Base-by-base conservation (phyloP, 2,797 vertebrate genomes). In the Carduelis carduelis region DNA sequence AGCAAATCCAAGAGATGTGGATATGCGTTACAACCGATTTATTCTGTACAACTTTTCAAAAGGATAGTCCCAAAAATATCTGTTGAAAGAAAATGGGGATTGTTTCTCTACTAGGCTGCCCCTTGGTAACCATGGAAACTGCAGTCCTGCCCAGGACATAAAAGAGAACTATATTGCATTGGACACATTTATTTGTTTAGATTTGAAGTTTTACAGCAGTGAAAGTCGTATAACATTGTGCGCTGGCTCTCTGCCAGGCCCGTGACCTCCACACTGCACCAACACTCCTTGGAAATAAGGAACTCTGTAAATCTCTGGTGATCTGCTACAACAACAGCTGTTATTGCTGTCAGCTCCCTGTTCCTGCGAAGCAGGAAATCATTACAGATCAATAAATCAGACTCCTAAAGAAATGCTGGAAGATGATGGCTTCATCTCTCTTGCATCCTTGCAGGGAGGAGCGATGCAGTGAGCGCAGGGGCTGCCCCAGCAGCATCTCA, bases 121-220 rank as follows among this genome's bases (percentile, higher is more conserved):
- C 70, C 89, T 84, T 50, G 55, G 95, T 95, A 87, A 79, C 94
- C 77, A 89, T 95, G 88, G 94, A 95, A 95, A 95, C 92, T 56
- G 47, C 44, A 69, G 88, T 59, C 60, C 90, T 91, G 39, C 41
- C 59, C 59, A 56, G 74, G 63, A 71, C 74, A 77, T 96, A 77
- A 92, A 92, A 87, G 55, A 88, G 57, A 86, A 16, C 77, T 93
- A 35, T 72, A 89, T 77, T 79, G 70, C 56, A 52, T 56, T 76
- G 63, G 86, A 52, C 74, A 84, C 60, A 55, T 94, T 84, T 93
- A 72, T 83, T 95, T 95, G 90, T 92, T 94, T 92, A 65, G 74
- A 89, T 77, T 84, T 1, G 12, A 93, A 95, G 80, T 95, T 94
- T 93, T 90, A 86, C 77, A 87, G 74, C 88, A 87, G 37, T 79